Conservation (phyloP, 2,113 vertebrate species). For the Odocoileus virginianus region DNA sequence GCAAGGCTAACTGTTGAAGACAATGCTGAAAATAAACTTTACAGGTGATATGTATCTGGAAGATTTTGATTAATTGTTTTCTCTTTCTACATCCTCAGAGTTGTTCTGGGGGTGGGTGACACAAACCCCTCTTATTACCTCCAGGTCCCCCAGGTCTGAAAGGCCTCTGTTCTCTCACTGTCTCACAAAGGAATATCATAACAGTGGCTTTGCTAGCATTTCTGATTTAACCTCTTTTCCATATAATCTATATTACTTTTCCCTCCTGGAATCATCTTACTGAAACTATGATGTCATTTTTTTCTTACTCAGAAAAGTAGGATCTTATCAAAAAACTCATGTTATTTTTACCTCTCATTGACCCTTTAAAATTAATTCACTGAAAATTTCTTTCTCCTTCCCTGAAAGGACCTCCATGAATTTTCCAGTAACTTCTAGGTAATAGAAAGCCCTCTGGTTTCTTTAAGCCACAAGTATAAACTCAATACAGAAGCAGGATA, state of each 20-base stretch:
- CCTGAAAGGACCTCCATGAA: background rate
- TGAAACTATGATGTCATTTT: background rate
- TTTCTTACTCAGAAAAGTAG: background rate
- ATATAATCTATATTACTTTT: background rate
- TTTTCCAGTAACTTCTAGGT: background rate
- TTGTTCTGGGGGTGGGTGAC: background rate
- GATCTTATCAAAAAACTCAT: background rate
- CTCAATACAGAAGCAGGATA: background rate
- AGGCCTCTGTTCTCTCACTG: background rate
- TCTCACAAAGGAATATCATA: background rate
- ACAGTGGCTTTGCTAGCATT: background rate
- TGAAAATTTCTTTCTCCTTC: background rate
- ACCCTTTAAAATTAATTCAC: constrained; percentile 20
- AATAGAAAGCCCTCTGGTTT: background rate
- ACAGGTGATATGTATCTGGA: background rate
- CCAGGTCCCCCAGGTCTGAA: background rate
- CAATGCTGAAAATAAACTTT: background rate
- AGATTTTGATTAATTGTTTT: background rate
- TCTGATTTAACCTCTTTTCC: background rate
- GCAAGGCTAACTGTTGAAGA: background rate
- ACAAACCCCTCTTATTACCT: background rate
- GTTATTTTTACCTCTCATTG: background rate
- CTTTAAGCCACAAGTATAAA: background rate
- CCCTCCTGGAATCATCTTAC: background rate
- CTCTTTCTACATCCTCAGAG: background rate